Conservation (phyloP, 2,888 invertebrate species). For the Hirtodrosophila trivittata region DNA sequence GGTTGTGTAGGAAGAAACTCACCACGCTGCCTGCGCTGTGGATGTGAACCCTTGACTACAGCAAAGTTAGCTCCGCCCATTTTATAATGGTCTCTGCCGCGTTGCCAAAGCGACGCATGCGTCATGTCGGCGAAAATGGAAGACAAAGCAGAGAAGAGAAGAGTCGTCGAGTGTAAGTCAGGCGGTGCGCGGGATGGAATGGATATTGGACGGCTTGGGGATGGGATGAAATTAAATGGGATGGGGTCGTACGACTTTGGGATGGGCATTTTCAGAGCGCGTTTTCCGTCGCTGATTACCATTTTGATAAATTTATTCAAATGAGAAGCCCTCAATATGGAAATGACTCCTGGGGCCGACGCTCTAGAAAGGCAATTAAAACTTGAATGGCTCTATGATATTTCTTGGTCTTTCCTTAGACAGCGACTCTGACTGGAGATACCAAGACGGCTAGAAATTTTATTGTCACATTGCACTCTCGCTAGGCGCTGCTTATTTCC, state of each 20-base stretch:
- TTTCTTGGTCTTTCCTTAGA: constrained; percentile 29
- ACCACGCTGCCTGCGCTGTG: constrained; percentile 61
- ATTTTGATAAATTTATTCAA: constrained; percentile 73
- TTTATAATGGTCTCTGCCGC: constrained; percentile 80
- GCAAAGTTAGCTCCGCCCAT: constrained; percentile 80
- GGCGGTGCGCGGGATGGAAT: constrained; percentile 3
- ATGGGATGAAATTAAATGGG: constrained; percentile 9
- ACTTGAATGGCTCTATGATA: constrained; percentile 72
- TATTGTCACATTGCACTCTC: constrained; percentile 55
- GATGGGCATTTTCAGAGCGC: constrained; percentile 18
- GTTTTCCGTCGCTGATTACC: constrained; percentile 67
- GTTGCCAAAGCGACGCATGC: constrained; percentile 65
- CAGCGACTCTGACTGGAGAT: background rate
- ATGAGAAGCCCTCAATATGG: constrained; percentile 67
- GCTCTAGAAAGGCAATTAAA: constrained; percentile 71
- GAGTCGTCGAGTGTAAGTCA: constrained; percentile 19
- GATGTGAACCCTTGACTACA: constrained; percentile 47
- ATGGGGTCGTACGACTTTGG: constrained; percentile 5
- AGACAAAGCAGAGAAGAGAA: constrained; percentile 48
- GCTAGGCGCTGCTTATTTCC: constrained; percentile 12
- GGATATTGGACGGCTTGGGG: constrained; percentile 22
- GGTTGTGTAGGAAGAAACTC: constrained; percentile 46
- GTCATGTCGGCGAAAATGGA: constrained; percentile 51
- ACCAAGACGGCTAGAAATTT: constrained; percentile 50
- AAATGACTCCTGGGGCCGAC: constrained; percentile 51